phyloP scores from a whole-genome alignment of 2,797 vertebrate genomes.

The Tarsius wallacei region DNA sequence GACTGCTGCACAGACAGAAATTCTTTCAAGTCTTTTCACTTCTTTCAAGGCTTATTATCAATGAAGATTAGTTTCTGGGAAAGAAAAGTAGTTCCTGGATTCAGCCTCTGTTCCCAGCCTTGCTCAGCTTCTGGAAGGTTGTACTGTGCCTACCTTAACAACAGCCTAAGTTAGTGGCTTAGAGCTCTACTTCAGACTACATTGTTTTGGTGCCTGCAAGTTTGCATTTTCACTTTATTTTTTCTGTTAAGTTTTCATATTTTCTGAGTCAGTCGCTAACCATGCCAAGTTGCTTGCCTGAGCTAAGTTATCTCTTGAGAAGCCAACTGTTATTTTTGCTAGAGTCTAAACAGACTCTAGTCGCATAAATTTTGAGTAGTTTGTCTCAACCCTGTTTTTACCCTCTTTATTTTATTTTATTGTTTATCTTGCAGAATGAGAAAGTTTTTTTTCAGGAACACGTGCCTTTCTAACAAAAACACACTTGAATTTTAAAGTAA shows the following conservation, averaged over 20 bases:
- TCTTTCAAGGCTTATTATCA: neutral
- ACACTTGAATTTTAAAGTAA: neutral
- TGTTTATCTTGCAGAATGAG: neutral
- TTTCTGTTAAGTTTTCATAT: neutral
- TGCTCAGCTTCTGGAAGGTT: neutral
- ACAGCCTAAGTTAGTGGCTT: neutral
- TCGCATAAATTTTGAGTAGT: neutral
- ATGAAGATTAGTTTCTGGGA: neutral
- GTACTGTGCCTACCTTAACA: neutral
- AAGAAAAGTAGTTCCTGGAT: neutral
- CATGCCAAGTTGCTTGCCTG: neutral
- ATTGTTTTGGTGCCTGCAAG: neutral
- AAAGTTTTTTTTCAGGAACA: neutral
- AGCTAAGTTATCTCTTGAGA: neutral
- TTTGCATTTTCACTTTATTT: neutral
- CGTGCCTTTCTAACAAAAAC: neutral
- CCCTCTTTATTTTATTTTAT: neutral
- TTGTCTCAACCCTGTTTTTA: neutral
- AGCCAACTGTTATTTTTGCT: neutral
- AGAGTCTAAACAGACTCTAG: neutral
- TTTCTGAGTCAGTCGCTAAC: neutral
- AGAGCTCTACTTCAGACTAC: neutral
- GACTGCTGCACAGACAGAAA: neutral
- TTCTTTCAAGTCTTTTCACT: neutral
- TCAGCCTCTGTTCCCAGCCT: neutral